These are phyloP conservation scores for Riparia riparia DNA, from an alignment of 2,113 vertebrate genomes.

Conservation along the genomic window DNA sequence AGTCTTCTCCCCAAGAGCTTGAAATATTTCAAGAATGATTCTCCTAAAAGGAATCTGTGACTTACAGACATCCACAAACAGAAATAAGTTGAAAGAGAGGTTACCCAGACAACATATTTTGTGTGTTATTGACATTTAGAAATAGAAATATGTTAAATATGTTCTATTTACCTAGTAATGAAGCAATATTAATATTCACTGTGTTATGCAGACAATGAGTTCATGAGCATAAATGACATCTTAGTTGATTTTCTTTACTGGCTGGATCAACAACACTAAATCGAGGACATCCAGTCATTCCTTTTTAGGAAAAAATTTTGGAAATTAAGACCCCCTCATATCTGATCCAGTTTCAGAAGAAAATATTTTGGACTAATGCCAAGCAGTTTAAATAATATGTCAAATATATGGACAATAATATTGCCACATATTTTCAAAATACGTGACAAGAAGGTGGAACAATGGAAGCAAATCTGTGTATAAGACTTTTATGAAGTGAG, in stretches of 20 bases:
- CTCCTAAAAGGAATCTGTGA: not conserved
- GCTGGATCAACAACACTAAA: not conserved
- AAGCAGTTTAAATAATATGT: not conserved
- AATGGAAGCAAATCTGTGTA: not conserved
- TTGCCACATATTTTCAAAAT: not conserved
- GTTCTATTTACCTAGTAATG: not conserved
- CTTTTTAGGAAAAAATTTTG: not conserved
- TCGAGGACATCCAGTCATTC: not conserved
- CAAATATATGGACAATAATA: not conserved
- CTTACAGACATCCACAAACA: not conserved
- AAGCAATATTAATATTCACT: not conserved
- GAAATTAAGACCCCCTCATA: not conserved
- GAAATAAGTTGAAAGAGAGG: not conserved
- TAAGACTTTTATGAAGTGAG: not conserved
- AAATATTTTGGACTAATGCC: not conserved
- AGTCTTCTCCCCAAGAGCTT: not conserved
- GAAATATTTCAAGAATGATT: not conserved
- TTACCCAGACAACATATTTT: not conserved
- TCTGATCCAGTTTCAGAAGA: not conserved
- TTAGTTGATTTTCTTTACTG: not conserved
- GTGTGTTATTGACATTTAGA: not conserved
- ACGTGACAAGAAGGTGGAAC: not conserved
- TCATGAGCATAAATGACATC: not conserved
- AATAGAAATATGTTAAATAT: not conserved
- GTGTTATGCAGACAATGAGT: not conserved